phyloP scores from a whole-genome alignment of 2,113 vertebrate species.

The Campylomormyrus tamandua region DNA sequence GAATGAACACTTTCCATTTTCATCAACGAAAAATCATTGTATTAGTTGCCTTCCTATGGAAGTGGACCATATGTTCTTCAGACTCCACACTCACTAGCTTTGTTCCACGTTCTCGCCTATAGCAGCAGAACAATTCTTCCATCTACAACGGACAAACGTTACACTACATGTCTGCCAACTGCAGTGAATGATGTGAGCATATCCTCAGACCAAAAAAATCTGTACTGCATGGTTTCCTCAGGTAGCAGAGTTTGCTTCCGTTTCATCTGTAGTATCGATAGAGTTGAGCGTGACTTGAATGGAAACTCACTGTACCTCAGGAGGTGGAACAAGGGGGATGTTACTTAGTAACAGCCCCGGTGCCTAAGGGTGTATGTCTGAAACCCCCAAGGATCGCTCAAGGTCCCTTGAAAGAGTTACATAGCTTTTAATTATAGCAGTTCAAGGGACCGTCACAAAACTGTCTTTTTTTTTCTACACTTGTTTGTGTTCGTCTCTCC shows the following conservation, averaged over 20 bases:
- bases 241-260: background rate
- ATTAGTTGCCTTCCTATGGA: background rate
- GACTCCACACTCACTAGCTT: background rate
- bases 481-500: background rate
- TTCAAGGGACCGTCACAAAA: background rate
- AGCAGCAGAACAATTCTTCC: background rate
- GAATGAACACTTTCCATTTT: background rate
- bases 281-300: background rate
- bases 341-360: background rate
- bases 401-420: background rate
- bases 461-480: background rate
- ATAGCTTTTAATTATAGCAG: background rate
- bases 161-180: background rate
- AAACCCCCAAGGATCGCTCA: background rate
- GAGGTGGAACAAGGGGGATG: background rate
- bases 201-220: background rate
- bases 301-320: background rate
- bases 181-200: background rate
- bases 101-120: background rate
- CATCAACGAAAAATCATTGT: background rate
- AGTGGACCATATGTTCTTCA: background rate
- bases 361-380: background rate
- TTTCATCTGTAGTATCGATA: background rate
- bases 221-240: background rate
- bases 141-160: background rate